phyloP scores from a whole-genome alignment of 2,113 vertebrate species.

The Phoenicopterus ruber region DNA sequence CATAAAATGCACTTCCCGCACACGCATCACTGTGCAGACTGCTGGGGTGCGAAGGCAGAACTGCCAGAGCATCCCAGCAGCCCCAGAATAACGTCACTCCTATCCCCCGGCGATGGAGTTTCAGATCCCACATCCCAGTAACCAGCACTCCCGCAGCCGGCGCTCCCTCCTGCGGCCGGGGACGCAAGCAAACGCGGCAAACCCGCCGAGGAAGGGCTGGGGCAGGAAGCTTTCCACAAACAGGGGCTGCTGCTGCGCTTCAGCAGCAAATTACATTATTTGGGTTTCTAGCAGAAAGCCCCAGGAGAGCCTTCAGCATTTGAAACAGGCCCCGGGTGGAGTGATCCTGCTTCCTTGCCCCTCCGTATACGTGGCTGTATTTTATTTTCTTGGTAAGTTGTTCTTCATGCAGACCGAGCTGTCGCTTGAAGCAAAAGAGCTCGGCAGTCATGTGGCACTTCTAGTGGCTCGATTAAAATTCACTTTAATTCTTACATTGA shows the following conservation, averaged over 20 bases:
- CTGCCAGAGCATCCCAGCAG: neutral
- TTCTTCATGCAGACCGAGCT: neutral
- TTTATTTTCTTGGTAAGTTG: neutral
- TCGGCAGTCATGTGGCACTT: neutral
- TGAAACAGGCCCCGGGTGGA: accelerated
- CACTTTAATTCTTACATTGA: neutral
- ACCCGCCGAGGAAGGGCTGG: neutral
- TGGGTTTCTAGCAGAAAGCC: neutral
- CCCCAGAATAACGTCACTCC: accelerated
- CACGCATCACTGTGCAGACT: neutral
- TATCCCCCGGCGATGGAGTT: neutral
- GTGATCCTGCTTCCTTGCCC: neutral
- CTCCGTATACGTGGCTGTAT: neutral
- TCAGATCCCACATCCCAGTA: neutral
- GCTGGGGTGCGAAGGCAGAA: neutral
- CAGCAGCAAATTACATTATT: neutral
- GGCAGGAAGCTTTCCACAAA: neutral
- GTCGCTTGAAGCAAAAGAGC: neutral
- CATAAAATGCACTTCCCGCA: neutral
- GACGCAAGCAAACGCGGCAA: accelerated
- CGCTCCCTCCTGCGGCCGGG: neutral
- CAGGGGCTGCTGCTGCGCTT: neutral
- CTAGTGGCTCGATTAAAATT: neutral
- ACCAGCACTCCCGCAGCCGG: neutral
- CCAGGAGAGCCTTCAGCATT: neutral